phyloP scores from a whole-genome alignment of 2,113 vertebrate species.

The Suncus etruscus region DNA sequence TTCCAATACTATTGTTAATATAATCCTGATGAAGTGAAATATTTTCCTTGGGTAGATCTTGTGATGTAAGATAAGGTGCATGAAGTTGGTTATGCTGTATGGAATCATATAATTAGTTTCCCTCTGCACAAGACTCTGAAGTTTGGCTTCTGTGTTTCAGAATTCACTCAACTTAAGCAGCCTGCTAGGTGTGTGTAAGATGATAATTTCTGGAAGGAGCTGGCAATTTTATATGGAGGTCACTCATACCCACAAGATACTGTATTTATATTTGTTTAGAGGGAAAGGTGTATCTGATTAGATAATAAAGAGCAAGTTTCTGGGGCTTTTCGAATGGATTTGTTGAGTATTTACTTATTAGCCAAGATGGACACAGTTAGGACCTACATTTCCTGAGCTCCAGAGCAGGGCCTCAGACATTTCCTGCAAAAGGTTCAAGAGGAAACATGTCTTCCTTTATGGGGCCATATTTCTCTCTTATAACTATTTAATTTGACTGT shows the following conservation, averaged over 20 bases:
- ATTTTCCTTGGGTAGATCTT: not conserved
- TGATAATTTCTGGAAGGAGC: not conserved
- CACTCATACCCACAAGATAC: not conserved
- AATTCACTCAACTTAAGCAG: not conserved
- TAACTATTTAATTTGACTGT: not conserved
- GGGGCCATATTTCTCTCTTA: not conserved
- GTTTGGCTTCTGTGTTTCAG: not conserved
- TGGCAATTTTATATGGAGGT: not conserved
- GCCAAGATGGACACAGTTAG: fast-evolving
- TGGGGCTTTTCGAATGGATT: not conserved
- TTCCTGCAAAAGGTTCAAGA: not conserved
- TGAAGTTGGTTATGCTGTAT: not conserved
- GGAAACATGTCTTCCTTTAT: not conserved
- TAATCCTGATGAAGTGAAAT: not conserved
- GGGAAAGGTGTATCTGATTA: not conserved
- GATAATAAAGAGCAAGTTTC: not conserved
- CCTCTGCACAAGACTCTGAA: fast-evolving
- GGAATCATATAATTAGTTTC: fast-evolving
- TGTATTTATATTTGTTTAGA: not conserved
- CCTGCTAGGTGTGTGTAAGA: fast-evolving
- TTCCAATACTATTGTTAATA: not conserved
- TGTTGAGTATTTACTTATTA: too few species aligned
- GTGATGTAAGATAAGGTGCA: not conserved
- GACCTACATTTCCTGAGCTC: not conserved
- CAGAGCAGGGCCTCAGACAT: not conserved